Percentiles rank a stretch among this genome's conserved stretches.
Evolutionary conservation across 1,140 invertebrate genomes (phyloP).

Genomic region (Monomorium pharaonis): DNA sequence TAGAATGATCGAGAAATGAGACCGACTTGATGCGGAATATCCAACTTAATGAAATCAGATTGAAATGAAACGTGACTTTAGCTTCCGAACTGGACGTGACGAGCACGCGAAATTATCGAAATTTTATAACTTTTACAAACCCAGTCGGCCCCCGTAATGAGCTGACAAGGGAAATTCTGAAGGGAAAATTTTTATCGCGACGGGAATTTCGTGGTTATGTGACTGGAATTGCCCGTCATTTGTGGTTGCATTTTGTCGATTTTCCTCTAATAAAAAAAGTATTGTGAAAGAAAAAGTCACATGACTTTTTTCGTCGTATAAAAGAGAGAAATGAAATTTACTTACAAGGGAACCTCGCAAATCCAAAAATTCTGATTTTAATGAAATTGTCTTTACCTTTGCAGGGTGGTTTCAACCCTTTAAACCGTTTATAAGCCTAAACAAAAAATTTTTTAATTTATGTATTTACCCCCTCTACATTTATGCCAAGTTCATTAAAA

Average conservation of each 20-base stretch:
- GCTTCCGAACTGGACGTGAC: conserved; percentile 1
- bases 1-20: neutral
- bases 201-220: conserved; percentile 6
- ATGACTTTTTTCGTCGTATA: no score
- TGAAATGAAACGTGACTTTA: conserved; percentile 23
- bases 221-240: conserved; percentile 9
- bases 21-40: neutral
- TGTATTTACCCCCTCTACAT: no score
- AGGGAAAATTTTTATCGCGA: conserved; percentile 5
- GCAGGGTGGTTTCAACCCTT: no score
- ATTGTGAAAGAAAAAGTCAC: no score
- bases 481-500: no score
- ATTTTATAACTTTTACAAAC: conserved; percentile 31
- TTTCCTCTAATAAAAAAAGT: neutral
- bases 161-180: conserved; percentile 1
- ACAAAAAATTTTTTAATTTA: no score
- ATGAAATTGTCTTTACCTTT: no score
- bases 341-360: no score
- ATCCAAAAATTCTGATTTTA: no score
- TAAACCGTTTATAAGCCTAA: no score
- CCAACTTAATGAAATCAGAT: neutral
- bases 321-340: no score
- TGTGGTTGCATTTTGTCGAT: neutral
- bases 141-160: neutral
- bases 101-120: conserved; percentile 12